Evolutionary conservation across 2,888 invertebrate genomes (phyloP), one percentile per base, ranked within the genome.

Genomic region (Fragum fragum): DNA sequence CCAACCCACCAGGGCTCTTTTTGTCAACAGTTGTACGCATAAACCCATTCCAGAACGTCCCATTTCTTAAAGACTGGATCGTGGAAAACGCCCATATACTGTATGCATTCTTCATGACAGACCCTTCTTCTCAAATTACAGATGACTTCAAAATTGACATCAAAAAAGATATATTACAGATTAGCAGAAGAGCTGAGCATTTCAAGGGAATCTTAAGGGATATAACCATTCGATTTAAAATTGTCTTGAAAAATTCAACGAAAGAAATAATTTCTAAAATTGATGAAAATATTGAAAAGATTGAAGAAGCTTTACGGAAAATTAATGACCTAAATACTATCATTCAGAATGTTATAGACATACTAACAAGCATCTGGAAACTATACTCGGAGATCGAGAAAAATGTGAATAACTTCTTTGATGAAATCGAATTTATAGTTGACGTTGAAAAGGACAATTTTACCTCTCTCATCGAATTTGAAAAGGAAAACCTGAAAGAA

Each of bases 1-100:
- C 83, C 1, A 87, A 83, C 59, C 84, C 87, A 1, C 81, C 87
- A 6, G 87, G 87, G 0, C 39, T 83, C 26, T 87, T 87, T 57
- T 16, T 81, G 7, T 68, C 81, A 0, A 29, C 66, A 18, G 14
- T 28, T 16, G 16, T 85, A 1, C 21, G 55, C 3, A 52, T 74
- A 14, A 82, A 77, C 26, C 79, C 78, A 0, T 82, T 87, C 28
- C 28, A 63, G 14, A 66, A 47, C 29, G 47, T 87, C 14, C 82
- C 86, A 14, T 63, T 87, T n/a, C 42, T 87, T 11, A 47, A 39
- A 21, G 79, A 85, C 36, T 81, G 77, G 74, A 18, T 73, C 18
- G 21, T 87, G 26, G 39, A 73, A n/a, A 47, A 39, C 26, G 16
- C 29, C 3, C n/a, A 55, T 16, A 69, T 23, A 16, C 28, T 73